Percentiles rank a stretch among this genome's conserved stretches.
Conservation (phyloP, 2,888 invertebrate genomes). For the Lepeophtheirus nordmannii region DNA sequence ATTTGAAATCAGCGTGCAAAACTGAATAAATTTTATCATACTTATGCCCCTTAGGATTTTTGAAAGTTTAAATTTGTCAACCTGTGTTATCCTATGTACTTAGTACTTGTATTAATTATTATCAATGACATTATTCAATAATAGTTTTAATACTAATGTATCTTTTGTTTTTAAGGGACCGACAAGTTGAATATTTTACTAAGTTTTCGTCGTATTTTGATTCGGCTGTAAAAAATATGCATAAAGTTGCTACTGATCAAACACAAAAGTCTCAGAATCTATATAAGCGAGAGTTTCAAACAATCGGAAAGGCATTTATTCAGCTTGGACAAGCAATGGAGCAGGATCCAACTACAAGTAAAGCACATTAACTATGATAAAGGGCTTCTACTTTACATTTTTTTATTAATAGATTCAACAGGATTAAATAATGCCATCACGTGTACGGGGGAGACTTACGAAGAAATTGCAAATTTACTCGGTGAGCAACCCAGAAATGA, state of each 20-base stretch:
- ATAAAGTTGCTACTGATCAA: conserved; percentile 64
- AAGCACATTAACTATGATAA: conserved; percentile 32
- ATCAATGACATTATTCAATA: too few species aligned
- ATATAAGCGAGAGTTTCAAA: conserved; percentile 77
- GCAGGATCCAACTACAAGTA: conserved; percentile 44
- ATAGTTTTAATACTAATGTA: too few species aligned
- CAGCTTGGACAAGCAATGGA: conserved; percentile 67
- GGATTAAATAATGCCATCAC: conserved; percentile 63
- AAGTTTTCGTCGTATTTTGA: conserved; percentile 73
- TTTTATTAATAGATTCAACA: not conserved
- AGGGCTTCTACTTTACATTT: not conserved
- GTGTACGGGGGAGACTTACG: conserved; percentile 72
- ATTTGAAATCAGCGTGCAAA: too few species aligned
- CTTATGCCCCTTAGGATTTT: too few species aligned
- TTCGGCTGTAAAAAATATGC: conserved; percentile 63
- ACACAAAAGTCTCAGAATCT: conserved; percentile 68
- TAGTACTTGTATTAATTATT: too few species aligned
- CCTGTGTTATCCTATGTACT: too few species aligned
- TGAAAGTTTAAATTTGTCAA: too few species aligned
- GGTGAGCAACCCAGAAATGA: conserved; percentile 78
- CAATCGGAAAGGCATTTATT: conserved; percentile 71
- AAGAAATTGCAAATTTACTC: conserved; percentile 70
- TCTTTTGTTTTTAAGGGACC: conserved; percentile 42
- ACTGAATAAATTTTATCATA: too few species aligned
- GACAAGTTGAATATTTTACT: conserved; percentile 63